A percentile compares a stretch with the other conserved stretches of the same genome.
These are phyloP conservation scores for Chloropsis cyanopogon DNA, from an alignment of 2,113 vertebrate genomes.

Conservation along the genomic window DNA sequence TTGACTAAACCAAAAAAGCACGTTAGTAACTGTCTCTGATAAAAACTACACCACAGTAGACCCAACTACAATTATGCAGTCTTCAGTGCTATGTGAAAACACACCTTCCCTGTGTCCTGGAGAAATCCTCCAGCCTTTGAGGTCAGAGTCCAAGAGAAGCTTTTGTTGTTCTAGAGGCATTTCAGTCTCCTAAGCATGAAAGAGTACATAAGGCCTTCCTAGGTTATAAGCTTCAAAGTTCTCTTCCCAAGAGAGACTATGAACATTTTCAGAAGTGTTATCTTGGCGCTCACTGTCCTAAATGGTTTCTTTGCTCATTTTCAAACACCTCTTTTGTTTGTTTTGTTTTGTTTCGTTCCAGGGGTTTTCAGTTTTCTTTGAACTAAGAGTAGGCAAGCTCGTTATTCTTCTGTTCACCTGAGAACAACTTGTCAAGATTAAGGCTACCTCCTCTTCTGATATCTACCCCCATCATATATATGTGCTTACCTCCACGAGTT, in stretches of 20 bases:
- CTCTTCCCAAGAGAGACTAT: background rate
- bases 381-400: background rate
- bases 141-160: background rate
- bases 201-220: background rate
- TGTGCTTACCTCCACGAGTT: background rate
- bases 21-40: background rate
- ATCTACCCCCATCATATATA: background rate
- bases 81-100: background rate
- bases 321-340: background rate
- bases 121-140: background rate
- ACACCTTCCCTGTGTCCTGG: background rate
- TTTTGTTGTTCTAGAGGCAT: background rate
- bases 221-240: background rate
- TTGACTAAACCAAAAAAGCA: background rate
- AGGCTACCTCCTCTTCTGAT: background rate
- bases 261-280: background rate
- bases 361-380: background rate
- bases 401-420: background rate
- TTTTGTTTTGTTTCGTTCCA: background rate
- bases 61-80: background rate
- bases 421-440: background rate
- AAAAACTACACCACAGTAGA: background rate
- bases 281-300: background rate
- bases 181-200: background rate
- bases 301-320: background rate